A percentile compares a stretch with the other conserved stretches of the same genome.
These are phyloP conservation scores for Acrobeloides nanus DNA, from an alignment of 2,888 invertebrate genomes.

Conservation along the genomic window DNA sequence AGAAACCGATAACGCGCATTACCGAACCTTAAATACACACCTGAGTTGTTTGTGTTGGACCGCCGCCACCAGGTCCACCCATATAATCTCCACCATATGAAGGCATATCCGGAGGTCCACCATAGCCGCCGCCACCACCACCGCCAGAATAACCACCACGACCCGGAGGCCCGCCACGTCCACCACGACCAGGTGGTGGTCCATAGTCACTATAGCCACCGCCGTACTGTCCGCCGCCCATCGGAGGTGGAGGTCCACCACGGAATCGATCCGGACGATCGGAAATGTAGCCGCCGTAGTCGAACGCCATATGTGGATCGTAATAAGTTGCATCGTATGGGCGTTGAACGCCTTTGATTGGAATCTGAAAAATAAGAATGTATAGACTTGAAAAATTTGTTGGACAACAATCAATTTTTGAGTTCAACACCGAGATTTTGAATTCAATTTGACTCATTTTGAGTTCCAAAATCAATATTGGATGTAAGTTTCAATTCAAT, in stretches of 20 bases:
- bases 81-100: slow-evolving; percentile 1
- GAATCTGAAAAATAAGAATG: slow-evolving; percentile 53
- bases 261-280: slow-evolving; percentile 4
- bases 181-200: slow-evolving; percentile 3
- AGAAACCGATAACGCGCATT: too few relatives aligned
- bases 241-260: slow-evolving; percentile 10
- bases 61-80: slow-evolving; percentile 2
- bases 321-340: slow-evolving; percentile 91
- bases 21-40: too few relatives aligned
- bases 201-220: slow-evolving; percentile 10
- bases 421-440: too few relatives aligned
- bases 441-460: too few relatives aligned
- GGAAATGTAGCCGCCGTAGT: slow-evolving; percentile 77
- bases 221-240: slow-evolving; percentile 1
- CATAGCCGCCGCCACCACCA: background rate
- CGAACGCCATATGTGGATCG: slow-evolving; percentile 83
- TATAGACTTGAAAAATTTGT: too few relatives aligned
- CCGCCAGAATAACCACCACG: slow-evolving; percentile 11
- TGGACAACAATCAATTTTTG: too few relatives aligned
- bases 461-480: too few relatives aligned
- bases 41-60: background rate
- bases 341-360: slow-evolving; percentile 57
- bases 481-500: too few relatives aligned
- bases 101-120: background rate
- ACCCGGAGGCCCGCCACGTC: background rate